Evolutionary conservation across 64 coral and sea anemone species (phyloP).

Genomic region (Catalaphyllia jardinei): DNA sequence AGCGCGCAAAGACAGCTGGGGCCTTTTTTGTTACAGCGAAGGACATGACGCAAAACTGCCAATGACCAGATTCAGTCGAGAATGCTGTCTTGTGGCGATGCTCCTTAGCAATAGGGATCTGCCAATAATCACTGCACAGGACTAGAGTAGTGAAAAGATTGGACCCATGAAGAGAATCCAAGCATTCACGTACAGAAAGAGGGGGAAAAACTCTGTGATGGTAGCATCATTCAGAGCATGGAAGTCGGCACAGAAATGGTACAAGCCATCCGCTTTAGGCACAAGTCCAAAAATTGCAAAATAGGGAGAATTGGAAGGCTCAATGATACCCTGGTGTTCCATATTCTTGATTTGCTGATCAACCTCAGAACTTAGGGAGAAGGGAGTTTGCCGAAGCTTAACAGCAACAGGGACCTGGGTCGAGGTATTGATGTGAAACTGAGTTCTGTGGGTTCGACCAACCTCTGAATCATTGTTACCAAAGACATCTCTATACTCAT

Average conservation of each 20-base stretch:
- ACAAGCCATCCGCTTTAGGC: slow-evolving; percentile 42
- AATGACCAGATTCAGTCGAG: too few relatives aligned
- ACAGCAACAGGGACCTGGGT: slow-evolving; percentile 33
- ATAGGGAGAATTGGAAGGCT: slow-evolving; percentile 30
- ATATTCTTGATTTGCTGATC: slow-evolving; percentile 35
- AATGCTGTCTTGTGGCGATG: too few relatives aligned
- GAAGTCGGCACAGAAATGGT: slow-evolving; percentile 56
- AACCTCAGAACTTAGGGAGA: slow-evolving; percentile 30
- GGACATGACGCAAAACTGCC: slow-evolving; percentile 2
- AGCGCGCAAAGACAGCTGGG: slow-evolving; percentile 19
- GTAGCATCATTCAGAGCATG: slow-evolving; percentile 26
- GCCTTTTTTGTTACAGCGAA: not conserved
- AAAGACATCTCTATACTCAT: slow-evolving; percentile 42
- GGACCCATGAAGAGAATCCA: too few relatives aligned
- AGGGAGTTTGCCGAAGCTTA: slow-evolving; percentile 40
- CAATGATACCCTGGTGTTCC: slow-evolving; percentile 45
- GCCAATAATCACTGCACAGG: slow-evolving; percentile 17
- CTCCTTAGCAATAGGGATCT: too few relatives aligned
- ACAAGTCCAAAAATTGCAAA: too few relatives aligned
- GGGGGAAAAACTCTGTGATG: too few relatives aligned
- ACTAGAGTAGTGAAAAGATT: slow-evolving; percentile 55
- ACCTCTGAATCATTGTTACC: not conserved
- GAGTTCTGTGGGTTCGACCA: slow-evolving; percentile 42
- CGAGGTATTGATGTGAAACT: slow-evolving; percentile 51
- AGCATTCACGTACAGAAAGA: not conserved